Evolutionary conservation across 2,888 invertebrate genomes (phyloP).

Genomic region (Octodonta nipae): DNA sequence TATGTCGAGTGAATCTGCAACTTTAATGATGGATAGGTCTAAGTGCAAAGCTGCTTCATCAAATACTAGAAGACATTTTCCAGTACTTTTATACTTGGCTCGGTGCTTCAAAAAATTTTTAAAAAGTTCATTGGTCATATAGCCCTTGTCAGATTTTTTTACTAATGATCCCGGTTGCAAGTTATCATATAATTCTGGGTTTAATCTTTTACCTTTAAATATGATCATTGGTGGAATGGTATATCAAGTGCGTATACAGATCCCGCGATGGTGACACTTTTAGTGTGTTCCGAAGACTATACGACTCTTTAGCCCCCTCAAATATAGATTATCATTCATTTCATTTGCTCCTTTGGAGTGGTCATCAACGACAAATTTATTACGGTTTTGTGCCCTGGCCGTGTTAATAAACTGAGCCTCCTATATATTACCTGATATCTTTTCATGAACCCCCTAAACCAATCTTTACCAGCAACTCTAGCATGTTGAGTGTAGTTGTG

Average conservation of each 20-base stretch:
- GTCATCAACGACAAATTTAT: neutral
- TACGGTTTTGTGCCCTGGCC: constrained; percentile 2
- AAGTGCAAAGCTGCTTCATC: constrained; percentile 23
- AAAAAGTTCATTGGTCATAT: constrained; percentile 19
- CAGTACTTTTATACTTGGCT: constrained; percentile 16
- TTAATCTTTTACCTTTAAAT: constrained; percentile 4
- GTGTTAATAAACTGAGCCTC: neutral
- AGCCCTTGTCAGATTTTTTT: constrained; percentile 18
- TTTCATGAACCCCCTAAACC: neutral
- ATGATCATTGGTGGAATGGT: constrained; percentile 2
- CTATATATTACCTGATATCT: neutral
- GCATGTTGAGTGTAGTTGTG: neutral
- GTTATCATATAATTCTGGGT: constrained; percentile 4
- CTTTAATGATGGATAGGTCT: constrained; percentile 21
- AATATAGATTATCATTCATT: neutral
- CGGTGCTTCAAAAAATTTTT: constrained; percentile 18
- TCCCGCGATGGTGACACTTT: constrained; percentile 6
- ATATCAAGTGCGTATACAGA: constrained; percentile 2
- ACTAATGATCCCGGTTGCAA: constrained; percentile 11
- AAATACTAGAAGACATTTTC: constrained; percentile 19
- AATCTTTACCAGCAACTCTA: constrained; percentile 1
- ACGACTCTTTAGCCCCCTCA: neutral
- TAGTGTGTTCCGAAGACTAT: neutral
- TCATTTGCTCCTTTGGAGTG: neutral
- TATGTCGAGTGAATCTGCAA: constrained; percentile 20